Percentiles rank a stretch among this genome's conserved stretches.
Conservation (phyloP, 2,113 vertebrate genomes). For the Nicator chloris region DNA sequence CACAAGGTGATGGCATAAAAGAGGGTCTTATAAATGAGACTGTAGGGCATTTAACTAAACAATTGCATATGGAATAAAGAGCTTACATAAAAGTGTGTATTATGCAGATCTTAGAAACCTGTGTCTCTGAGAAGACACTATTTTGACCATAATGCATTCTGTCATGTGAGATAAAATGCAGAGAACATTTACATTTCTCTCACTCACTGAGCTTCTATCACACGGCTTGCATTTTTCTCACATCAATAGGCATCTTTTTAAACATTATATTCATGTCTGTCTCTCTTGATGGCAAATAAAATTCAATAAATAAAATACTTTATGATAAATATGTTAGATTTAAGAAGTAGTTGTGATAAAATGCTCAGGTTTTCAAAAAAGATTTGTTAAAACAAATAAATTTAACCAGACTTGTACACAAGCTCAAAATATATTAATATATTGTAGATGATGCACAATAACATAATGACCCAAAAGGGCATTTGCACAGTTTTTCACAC, state of each 20-base stretch:
- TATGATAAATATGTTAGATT: slow-evolving; percentile 71
- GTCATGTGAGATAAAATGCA: slow-evolving; percentile 78
- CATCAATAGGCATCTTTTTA: slow-evolving; percentile 78
- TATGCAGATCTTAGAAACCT: slow-evolving; percentile 71
- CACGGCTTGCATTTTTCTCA: slow-evolving; percentile 71
- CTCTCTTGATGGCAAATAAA: slow-evolving; percentile 75
- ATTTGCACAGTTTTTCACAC: slow-evolving; percentile 70
- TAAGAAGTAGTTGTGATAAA: slow-evolving; percentile 67
- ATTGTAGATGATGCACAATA: slow-evolving; percentile 62
- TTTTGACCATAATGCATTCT: slow-evolving; percentile 81
- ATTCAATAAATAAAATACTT: slow-evolving; percentile 75
- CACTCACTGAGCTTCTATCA: slow-evolving; percentile 73
- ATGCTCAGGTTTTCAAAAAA: slow-evolving; percentile 59
- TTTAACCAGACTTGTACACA: slow-evolving; percentile 62
- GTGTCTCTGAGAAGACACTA: slow-evolving; percentile 65
- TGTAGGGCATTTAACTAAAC: slow-evolving; percentile 67
- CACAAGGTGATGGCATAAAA: slow-evolving; percentile 57
- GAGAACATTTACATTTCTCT: slow-evolving; percentile 74
- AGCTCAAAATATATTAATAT: slow-evolving; percentile 62
- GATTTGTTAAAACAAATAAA: slow-evolving; percentile 74
- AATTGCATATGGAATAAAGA: slow-evolving; percentile 57
- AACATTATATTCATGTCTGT: slow-evolving; percentile 75
- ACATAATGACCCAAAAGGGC: slow-evolving; percentile 74
- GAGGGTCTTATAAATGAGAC: slow-evolving; percentile 64
- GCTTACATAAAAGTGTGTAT: slow-evolving; percentile 62